Evolutionary conservation across 2,797 vertebrate species (phyloP).

Genomic region (Eulemur albifrons): DNA sequence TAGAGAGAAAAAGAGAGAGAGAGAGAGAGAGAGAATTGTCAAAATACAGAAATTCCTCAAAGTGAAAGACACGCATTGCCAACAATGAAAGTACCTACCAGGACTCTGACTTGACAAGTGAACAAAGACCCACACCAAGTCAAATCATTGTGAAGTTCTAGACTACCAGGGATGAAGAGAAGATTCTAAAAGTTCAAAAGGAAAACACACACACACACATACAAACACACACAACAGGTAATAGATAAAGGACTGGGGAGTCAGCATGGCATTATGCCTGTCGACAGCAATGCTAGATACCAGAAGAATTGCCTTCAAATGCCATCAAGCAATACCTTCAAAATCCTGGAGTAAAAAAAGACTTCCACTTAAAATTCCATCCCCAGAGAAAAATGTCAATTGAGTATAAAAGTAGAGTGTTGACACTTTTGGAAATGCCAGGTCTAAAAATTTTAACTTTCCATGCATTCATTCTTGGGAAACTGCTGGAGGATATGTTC

Average conservation of each 20-base stretch:
- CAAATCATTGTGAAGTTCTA: background rate
- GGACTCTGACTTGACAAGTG: background rate
- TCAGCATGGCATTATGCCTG: background rate
- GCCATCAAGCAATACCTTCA: background rate
- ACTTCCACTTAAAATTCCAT: background rate
- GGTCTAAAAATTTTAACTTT: background rate
- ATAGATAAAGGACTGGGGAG: background rate
- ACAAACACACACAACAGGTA: background rate
- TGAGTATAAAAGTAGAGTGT: background rate
- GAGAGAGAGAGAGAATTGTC: background rate
- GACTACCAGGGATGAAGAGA: background rate
- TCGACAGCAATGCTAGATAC: background rate
- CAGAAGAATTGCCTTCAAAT: background rate
- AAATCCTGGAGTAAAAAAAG: background rate
- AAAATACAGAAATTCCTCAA: constrained; percentile 2
- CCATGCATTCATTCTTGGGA: constrained; percentile 7
- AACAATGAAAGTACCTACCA: background rate
- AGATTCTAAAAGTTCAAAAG: background rate
- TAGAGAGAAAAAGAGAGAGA: background rate
- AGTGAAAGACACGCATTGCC: background rate
- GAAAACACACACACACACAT: background rate
- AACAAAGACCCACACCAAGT: background rate
- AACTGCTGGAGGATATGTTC: background rate
- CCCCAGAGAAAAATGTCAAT: background rate
- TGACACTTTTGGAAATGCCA: background rate